Base-by-base conservation (phyloP, 2,888 invertebrate genomes). In the Diabrotica balteata region DNA sequence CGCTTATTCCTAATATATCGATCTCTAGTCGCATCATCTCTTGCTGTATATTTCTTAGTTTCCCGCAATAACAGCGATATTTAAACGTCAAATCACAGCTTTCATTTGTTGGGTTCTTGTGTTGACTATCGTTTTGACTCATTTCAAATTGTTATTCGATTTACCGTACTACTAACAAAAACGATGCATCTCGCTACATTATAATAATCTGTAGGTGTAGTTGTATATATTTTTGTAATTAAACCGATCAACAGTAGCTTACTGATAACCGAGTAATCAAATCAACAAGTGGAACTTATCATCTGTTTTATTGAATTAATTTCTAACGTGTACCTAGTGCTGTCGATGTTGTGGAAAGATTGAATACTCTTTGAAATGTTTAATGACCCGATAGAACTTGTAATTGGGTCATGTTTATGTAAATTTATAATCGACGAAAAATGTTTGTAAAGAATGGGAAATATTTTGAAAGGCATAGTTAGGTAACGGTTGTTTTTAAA, bases 171-270 rank as follows among this genome's bases (percentile, higher is more conserved):
- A 32, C 32, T 5, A 32, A 32, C 32, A 32, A 32, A 32, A 32
- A 32, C 32, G 32, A 8, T 53, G 45, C 46, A 59, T 22, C 42
- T 62, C 60, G 51, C 63, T 45, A 54, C 60, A 63, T 68, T 63
- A 64, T 60, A 68, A 68, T 68, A 68, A 68, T 68, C 64, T 63
- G 60, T 60, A 64, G 68, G 64, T 60, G 68, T 68, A 64, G 59
- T 54, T 54, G 54, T 54, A 45, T 66, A 54, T 57, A 60, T 66
- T 67, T 68, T 68, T 68, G 59, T 68, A 64, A 68, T 68, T 68
- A 68, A 63, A 67, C 8, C 52, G 62, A 55, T 63, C 67, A 61
- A 58, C 59, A 67, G 62, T 62, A 62, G 67, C 67, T 67, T 52
- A 62, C 58, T 59, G 52, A 67, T 58, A 43, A 62, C 58, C 67